Evolutionary conservation across 2,888 invertebrate genomes (phyloP).

Genomic region (Lutraria lutraria): DNA sequence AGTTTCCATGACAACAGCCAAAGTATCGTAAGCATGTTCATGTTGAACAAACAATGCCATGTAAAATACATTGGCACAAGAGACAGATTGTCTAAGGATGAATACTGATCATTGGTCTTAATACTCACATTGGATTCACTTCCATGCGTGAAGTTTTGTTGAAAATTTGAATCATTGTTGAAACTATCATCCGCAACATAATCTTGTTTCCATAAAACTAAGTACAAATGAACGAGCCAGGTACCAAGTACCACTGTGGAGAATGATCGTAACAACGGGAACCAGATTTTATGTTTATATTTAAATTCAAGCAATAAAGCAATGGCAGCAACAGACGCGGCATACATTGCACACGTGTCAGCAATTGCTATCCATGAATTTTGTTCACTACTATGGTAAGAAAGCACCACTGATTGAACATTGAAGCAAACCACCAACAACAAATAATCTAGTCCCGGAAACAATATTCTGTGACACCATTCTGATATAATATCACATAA

Average conservation of each 20-base stretch:
- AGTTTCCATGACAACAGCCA: conserved; percentile 41
- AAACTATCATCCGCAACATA: background rate
- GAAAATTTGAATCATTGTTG: background rate
- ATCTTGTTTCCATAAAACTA: conserved; percentile 16
- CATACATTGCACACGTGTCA: conserved; percentile 48
- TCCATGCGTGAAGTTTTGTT: background rate
- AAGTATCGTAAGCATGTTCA: conserved; percentile 33
- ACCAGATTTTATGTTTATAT: conserved; percentile 41
- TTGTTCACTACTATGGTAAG: conserved; percentile 19
- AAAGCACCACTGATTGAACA: conserved; percentile 43
- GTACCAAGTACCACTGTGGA: conserved; percentile 51
- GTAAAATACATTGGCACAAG: conserved; percentile 50
- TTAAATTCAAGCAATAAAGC: conserved; percentile 49
- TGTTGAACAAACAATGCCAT: conserved; percentile 49
- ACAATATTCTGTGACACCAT: conserved; percentile 35
- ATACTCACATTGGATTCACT: background rate
- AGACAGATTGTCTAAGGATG: conserved; percentile 18
- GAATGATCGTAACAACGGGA: conserved; percentile 42
- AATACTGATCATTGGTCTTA: background rate
- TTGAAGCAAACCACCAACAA: conserved; percentile 43
- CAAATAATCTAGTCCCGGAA: conserved; percentile 48
- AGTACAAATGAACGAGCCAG: conserved; percentile 39
- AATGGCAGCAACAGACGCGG: conserved; percentile 40
- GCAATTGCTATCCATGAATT: conserved; percentile 41
- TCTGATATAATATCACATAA: conserved; percentile 46